These are phyloP conservation scores for Apodemus agrarius DNA, from an alignment of 2,797 vertebrate species.

Conservation along the genomic window DNA sequence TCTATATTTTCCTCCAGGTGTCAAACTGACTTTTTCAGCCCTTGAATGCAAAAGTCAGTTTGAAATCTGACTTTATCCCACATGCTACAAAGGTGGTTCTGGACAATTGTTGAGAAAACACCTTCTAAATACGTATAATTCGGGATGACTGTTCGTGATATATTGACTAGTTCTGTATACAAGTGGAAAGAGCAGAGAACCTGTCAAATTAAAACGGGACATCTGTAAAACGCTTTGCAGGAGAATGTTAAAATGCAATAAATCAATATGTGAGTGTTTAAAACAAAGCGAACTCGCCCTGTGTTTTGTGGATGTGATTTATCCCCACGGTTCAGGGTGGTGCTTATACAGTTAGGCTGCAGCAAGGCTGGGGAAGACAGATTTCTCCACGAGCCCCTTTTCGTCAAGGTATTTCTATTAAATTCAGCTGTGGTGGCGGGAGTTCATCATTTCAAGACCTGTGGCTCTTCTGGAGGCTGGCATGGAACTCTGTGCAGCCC, in stretches of 20 bases:
- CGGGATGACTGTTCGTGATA: slow-evolving; percentile 65
- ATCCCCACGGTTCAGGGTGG: background rate
- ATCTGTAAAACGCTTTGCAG: slow-evolving; percentile 48
- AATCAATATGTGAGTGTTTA: slow-evolving; percentile 65
- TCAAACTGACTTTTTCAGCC: background rate
- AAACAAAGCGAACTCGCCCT: slow-evolving; percentile 42
- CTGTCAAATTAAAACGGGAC: slow-evolving; percentile 61
- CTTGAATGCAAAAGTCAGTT: background rate
- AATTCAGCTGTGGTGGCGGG: background rate
- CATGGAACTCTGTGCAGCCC: background rate
- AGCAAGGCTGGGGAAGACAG: slow-evolving; percentile 14
- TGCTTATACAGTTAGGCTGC: slow-evolving; percentile 22
- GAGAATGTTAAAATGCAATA: slow-evolving; percentile 50
- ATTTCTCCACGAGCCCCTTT: background rate
- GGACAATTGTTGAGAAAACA: slow-evolving; percentile 54
- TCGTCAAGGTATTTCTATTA: background rate
- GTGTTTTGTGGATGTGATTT: slow-evolving; percentile 35
- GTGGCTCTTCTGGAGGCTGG: background rate
- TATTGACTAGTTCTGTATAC: slow-evolving; percentile 51
- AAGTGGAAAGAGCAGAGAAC: slow-evolving; percentile 43
- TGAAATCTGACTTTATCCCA: slow-evolving; percentile 38
- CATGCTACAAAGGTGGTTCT: slow-evolving; percentile 37
- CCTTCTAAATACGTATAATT: slow-evolving; percentile 61
- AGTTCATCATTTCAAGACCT: background rate
- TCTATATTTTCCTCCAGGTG: background rate